Percentiles rank a stretch among this genome's conserved stretches.
These are phyloP conservation scores for Drosophila anceps DNA, from an alignment of 2,888 invertebrate genomes.

Conservation along the genomic window DNA sequence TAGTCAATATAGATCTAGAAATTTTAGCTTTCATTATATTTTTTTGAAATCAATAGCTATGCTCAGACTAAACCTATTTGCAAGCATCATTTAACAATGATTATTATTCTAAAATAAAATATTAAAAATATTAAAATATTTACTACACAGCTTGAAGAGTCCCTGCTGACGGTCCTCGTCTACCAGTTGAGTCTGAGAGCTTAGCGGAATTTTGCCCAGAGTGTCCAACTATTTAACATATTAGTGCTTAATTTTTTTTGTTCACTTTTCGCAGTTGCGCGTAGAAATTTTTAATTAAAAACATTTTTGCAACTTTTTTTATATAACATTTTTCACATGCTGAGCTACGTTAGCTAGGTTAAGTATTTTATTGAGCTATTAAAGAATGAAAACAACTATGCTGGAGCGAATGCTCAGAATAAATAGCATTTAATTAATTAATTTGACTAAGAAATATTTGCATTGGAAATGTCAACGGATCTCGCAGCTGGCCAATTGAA, in stretches of 20 bases:
- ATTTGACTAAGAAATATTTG: conserved; percentile 45
- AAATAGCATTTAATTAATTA: conserved; percentile 62
- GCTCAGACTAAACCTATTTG: too few species aligned
- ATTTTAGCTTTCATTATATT: too few species aligned
- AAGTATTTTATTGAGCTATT: conserved; percentile 12
- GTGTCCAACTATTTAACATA: conserved; percentile 27
- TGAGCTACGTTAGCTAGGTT: not conserved
- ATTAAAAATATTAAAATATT: not conserved
- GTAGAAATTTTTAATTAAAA: conserved; percentile 53
- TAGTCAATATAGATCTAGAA: too few species aligned
- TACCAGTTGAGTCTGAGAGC: not conserved
- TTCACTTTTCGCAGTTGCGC: conserved; percentile 14
- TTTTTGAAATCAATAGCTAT: too few species aligned
- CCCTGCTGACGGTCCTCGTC: not conserved
- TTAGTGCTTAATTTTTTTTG: conserved; percentile 11
- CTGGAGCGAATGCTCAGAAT: conserved; percentile 9
- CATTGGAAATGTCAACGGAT: conserved; percentile 38
- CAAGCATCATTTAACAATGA: not conserved
- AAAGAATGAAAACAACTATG: conserved; percentile 1
- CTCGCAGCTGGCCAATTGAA: conserved; percentile 63
- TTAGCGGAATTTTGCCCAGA: not conserved
- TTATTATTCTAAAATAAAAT: not conserved
- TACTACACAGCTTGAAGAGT: not conserved
- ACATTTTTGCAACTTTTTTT: conserved; percentile 37
- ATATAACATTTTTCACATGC: conserved; percentile 18